Evolutionary conservation across 1,140 invertebrate genomes (phyloP), one percentile per base, ranked within the genome.

Genomic region (Drosophila tsacasi): DNA sequence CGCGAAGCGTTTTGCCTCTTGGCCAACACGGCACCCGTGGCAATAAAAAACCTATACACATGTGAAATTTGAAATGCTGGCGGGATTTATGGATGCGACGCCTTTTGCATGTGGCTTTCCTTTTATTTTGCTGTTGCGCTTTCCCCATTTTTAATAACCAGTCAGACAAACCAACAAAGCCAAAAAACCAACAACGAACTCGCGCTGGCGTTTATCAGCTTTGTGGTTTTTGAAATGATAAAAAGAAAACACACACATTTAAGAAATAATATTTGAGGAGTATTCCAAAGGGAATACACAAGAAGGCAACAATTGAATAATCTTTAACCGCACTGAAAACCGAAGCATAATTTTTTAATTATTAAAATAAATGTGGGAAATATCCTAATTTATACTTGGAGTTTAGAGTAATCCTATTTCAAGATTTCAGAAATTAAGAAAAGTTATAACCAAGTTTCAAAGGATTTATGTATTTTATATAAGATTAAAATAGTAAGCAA

Each of bases 21-120:
- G 52, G 81, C 58, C 57, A 59, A 46, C 58, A 64, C 71, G 63
- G 55, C 40, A 63, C 40, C 60, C 65, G 50, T 49, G 83, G 84
- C 77, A 89, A 87, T 87, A 87, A 89, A 87, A 87, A 89, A 89
- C 81, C 73, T 78, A 84, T 84, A 87, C 83, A 87, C 83, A 87
- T 87, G 84, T 87, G 83, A 87, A 87, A 87, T 89, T 73, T 87
- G 84, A 89, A 89, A 84, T 81, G 58, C 73, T 71, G 60, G 77
- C 81, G 77, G 81, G 83, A 87, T 89, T 87, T 87, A 87, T 87
- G 77, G 81, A 89, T 65, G 84, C 68, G 81, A 46, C 68, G 73
- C 63, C 73, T 76, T 76, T 66, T 42, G 60, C 60, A 58, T 60
- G 50, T 64, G 64, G 66, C 58, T 54, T 66, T 68, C 67, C 46